Base-by-base conservation (phyloP, 2,113 vertebrate genomes). In the Acrocephalus arundinaceus region DNA sequence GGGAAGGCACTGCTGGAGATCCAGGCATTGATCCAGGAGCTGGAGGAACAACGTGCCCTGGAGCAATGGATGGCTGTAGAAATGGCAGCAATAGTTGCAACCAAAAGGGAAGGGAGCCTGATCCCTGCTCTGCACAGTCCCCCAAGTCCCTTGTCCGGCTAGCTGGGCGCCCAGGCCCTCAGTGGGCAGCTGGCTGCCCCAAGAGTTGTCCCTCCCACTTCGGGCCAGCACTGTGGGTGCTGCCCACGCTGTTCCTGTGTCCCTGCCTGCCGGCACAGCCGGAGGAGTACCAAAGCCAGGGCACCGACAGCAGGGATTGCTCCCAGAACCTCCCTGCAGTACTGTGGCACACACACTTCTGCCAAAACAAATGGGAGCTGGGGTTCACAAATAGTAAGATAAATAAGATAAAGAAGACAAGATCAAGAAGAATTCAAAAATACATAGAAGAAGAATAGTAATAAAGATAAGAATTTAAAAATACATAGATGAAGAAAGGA, bases 221-320 rank as follows among this genome's bases (percentile, higher is more conserved):
- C 37, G 28, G 37, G 61, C 10, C 1, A 2, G 28, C 0, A 0
- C 46, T 77, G 35, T 0, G 0, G 30, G 31, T 1, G 0, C 49
- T 30, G 31, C 2, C 10, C 21, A 6, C 6, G 23, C 48, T 49
- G 48, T 13, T 49, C 48, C 23, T 11, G 6, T 23, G 48, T 7
- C 10, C 48, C 48, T 49, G 48, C 48, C 23, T 49, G 48, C 22
- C 21, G 23, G 21, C 48, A 49, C 48, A 24, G 48, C 48, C 22
- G 11, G 48, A 49, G 48, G 48, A 49, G 48, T 49, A 7, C 1
- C 16, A 49, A 12, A 49, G 46, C 14, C 48, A 49, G 48, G 48
- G 48, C 48, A 49, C 11, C 23, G 22, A 49, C 11, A 49, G 48
- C 48, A 23, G 48, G 22, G 23, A 24, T 49, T 49, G 48, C 48